Evolutionary conservation across 1,140 invertebrate genomes (phyloP).

Genomic region (Schlechtendalia chinensis): DNA sequence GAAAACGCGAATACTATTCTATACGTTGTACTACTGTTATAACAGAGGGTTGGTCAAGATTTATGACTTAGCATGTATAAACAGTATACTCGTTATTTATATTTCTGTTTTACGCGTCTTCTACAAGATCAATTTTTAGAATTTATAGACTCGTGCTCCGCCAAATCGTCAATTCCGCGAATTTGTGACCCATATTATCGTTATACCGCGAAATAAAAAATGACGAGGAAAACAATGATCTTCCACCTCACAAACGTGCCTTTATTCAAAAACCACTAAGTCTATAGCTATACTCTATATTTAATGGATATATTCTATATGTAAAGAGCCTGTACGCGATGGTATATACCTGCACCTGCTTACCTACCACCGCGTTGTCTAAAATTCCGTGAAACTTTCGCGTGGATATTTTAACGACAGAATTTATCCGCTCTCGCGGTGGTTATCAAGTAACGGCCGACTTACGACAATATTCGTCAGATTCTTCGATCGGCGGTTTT

Average conservation of each 20-base stretch:
- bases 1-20: neutral
- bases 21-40: neutral
- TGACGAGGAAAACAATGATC: neutral
- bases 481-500: neutral
- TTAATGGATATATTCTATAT: too few relatives aligned
- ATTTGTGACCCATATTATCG: neutral
- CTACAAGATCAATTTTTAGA: neutral
- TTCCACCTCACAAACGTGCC: too few relatives aligned
- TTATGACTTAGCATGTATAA: neutral
- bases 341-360: too few relatives aligned
- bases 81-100: neutral
- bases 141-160: neutral
- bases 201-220: neutral
- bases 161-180: neutral
- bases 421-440: too few relatives aligned
- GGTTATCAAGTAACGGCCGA: too few relatives aligned
- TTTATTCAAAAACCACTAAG: too few relatives aligned
- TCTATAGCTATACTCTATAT: neutral
- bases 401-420: too few relatives aligned
- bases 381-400: too few relatives aligned
- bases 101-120: neutral
- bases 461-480: neutral
- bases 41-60: neutral
- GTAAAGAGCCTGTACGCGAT: too few relatives aligned
- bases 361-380: too few relatives aligned